phyloP scores from a whole-genome alignment of 2,113 vertebrate species.

The Cottus gobio region DNA sequence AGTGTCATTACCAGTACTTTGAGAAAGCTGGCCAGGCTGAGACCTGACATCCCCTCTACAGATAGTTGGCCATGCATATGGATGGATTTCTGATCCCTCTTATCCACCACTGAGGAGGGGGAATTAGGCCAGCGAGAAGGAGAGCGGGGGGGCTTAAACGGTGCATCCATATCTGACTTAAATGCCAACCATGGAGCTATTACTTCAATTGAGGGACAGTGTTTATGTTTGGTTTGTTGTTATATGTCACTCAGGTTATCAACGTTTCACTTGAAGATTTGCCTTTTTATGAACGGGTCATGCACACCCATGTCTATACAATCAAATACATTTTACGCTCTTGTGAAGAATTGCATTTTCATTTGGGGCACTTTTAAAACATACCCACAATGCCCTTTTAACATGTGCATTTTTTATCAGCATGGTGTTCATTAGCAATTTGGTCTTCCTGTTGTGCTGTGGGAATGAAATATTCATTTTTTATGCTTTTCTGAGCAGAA shows the following conservation, averaged over 20 bases:
- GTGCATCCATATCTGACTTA: slow-evolving; percentile 69
- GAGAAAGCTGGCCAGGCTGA: slow-evolving; percentile 70
- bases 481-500: slow-evolving; percentile 83
- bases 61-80: slow-evolving; percentile 80
- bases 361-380: slow-evolving; percentile 35
- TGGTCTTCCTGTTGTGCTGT: slow-evolving; percentile 67
- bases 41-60: slow-evolving; percentile 75
- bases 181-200: slow-evolving; percentile 72
- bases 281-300: slow-evolving; percentile 44
- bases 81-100: slow-evolving; percentile 79
- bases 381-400: slow-evolving; percentile 44
- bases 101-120: slow-evolving; percentile 76
- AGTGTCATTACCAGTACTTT: slow-evolving; percentile 83
- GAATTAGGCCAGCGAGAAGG: slow-evolving; percentile 70
- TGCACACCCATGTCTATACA: slow-evolving; percentile 15
- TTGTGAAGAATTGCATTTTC: slow-evolving; percentile 49
- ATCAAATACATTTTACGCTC: slow-evolving; percentile 48
- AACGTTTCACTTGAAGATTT: slow-evolving; percentile 52
- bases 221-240: slow-evolving; percentile 65
- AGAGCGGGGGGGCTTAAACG: slow-evolving; percentile 59
- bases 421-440: slow-evolving; percentile 80
- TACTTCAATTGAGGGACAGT: slow-evolving; percentile 61
- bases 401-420: slow-evolving; percentile 69
- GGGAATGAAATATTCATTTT: slow-evolving; percentile 86
- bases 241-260: slow-evolving; percentile 61